These are phyloP conservation scores for Zaprionus lineosus DNA, from an alignment of 2,888 invertebrate species.

Conservation along the genomic window DNA sequence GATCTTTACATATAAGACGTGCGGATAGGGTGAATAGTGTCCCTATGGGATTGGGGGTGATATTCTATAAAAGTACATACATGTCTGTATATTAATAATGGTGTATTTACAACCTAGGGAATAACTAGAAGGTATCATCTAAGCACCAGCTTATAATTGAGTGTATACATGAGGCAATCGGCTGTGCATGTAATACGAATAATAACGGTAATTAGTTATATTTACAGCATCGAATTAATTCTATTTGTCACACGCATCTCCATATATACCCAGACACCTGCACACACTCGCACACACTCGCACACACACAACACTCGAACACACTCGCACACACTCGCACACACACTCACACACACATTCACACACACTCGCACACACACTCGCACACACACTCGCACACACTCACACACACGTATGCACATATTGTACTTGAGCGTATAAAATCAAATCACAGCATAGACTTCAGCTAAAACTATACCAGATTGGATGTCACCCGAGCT, in stretches of 20 bases:
- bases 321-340: neutral
- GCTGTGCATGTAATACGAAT: conserved; percentile 32
- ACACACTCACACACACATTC: conserved; percentile 1
- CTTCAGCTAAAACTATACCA: conserved; percentile 51
- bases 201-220: conserved; percentile 3
- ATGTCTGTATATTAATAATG: neutral
- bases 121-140: too few species aligned
- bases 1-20: conserved; percentile 15
- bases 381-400: neutral
- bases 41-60: conserved; percentile 4
- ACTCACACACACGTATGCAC: too few species aligned
- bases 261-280: neutral
- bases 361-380: neutral
- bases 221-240: conserved; percentile 21
- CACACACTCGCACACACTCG: neutral
- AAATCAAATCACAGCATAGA: conserved; percentile 66
- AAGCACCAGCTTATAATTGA: conserved; percentile 35
- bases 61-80: neutral
- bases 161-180: conserved; percentile 36
- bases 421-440: conserved; percentile 25
- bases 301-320: neutral
- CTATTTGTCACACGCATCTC: conserved; percentile 12
- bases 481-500: conserved; percentile 6
- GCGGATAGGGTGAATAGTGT: too few species aligned
- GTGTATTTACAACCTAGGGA: conserved; percentile 21